Evolutionary conservation across 2,797 vertebrate species (phyloP).

Genomic region (Xiphophorus birchmanni): DNA sequence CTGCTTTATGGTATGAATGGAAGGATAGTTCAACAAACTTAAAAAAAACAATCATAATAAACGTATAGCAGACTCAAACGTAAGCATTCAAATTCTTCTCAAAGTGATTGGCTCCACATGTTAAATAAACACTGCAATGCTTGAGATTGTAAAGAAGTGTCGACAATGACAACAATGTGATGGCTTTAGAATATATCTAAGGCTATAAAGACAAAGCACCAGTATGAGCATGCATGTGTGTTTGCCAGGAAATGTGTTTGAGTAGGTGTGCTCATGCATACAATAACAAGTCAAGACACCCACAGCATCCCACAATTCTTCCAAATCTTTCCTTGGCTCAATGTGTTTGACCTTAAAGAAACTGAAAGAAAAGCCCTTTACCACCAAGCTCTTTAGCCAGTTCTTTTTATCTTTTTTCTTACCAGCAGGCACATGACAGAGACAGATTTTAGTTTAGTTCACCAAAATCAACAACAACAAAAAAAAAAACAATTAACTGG

Average conservation of each 20-base stretch:
- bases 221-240: slow-evolving; percentile 17
- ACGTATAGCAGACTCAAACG: not conserved
- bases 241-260: slow-evolving; percentile 32
- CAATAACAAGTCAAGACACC: slow-evolving; percentile 47
- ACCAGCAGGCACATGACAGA: slow-evolving; percentile 48
- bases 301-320: slow-evolving; percentile 46
- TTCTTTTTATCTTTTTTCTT: slow-evolving; percentile 57
- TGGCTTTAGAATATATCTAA: slow-evolving; percentile 5
- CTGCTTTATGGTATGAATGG: not conserved
- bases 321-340: slow-evolving; percentile 37
- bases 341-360: slow-evolving; percentile 54
- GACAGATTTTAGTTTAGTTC: slow-evolving; percentile 52
- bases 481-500: slow-evolving; percentile 25
- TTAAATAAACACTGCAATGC: slow-evolving; percentile 1
- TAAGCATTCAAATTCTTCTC: not conserved
- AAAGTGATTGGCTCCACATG: not conserved
- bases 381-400: slow-evolving; percentile 25
- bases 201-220: slow-evolving; percentile 12
- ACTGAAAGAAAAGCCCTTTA: slow-evolving; percentile 11
- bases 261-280: slow-evolving; percentile 35
- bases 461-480: slow-evolving; percentile 34
- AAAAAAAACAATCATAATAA: not conserved
- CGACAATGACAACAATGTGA: slow-evolving; percentile 7
- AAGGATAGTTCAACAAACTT: not conserved
- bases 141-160: slow-evolving; percentile 9